Percentiles rank a stretch among this genome's conserved stretches.
Evolutionary conservation across 2,888 invertebrate species (phyloP).

Genomic region (Drosophila rubida): DNA sequence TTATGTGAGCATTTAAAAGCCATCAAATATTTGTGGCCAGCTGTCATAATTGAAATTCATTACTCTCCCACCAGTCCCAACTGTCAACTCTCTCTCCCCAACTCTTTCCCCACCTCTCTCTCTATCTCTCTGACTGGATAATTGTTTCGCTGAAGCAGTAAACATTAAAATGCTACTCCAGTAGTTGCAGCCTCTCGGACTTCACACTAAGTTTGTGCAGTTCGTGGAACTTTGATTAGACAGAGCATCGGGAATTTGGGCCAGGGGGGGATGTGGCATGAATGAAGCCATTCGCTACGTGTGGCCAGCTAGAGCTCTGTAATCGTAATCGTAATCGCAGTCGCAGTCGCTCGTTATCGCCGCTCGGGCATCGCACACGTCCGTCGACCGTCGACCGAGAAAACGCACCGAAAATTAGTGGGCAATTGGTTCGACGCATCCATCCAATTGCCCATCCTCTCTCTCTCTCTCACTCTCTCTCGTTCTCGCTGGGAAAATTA

Average conservation of each 20-base stretch:
- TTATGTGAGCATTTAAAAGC: constrained; percentile 70
- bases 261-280: constrained; percentile 33
- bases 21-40: constrained; percentile 70
- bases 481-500: constrained; percentile 39
- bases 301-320: constrained; percentile 43
- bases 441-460: background rate
- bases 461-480: background rate
- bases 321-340: constrained; percentile 44
- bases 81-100: constrained; percentile 56
- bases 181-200: constrained; percentile 50
- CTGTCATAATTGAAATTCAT: constrained; percentile 79
- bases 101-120: background rate
- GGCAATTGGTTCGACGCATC: constrained; percentile 56
- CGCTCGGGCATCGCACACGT: constrained; percentile 63
- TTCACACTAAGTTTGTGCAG: constrained; percentile 27
- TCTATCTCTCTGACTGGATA: constrained; percentile 12
- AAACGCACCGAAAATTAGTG: constrained; percentile 75
- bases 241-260: constrained; percentile 19
- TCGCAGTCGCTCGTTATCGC: constrained; percentile 39
- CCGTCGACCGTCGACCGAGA: constrained; percentile 58
- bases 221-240: constrained; percentile 59
- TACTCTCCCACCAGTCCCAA: constrained; percentile 51
- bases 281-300: constrained; percentile 72
- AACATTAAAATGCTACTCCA: constrained; percentile 72
- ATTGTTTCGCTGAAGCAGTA: constrained; percentile 69